Conservation (phyloP, 2,888 invertebrate species). For the Rotaria macrura region DNA sequence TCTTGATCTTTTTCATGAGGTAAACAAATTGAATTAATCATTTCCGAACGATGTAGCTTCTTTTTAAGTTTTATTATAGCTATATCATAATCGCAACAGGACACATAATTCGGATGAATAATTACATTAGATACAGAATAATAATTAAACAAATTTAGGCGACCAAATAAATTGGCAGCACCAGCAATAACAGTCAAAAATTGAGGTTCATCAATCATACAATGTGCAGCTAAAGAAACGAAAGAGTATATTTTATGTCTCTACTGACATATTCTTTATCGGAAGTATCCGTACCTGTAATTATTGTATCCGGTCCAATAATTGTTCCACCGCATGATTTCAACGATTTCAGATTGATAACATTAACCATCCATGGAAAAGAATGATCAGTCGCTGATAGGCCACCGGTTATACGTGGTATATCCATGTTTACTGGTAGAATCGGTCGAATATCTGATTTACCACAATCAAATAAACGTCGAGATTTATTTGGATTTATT, state of each 20-base stretch:
- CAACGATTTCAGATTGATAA: background rate
- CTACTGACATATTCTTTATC: background rate
- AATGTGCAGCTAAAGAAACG: background rate
- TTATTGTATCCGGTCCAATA: background rate
- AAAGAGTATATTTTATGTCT: background rate
- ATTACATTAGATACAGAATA: background rate
- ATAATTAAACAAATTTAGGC: constrained; percentile 6
- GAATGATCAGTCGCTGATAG: background rate
- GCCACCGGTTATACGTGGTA: background rate
- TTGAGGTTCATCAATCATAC: background rate
- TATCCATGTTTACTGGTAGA: background rate
- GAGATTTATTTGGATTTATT: background rate
- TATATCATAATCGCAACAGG: background rate
- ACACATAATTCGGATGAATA: background rate
- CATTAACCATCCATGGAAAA: background rate
- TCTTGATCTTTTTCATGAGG: background rate
- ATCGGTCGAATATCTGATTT: background rate
- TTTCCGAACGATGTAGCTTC: background rate
- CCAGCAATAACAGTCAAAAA: background rate
- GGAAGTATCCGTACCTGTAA: background rate
- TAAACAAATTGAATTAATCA: constrained; percentile 6
- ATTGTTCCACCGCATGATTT: constrained; percentile 8
- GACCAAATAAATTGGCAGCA: background rate
- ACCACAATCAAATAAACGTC: background rate
- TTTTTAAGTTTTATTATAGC: background rate